Base-by-base conservation (phyloP, 2,888 invertebrate genomes). In the Polydrusus cervinus region DNA sequence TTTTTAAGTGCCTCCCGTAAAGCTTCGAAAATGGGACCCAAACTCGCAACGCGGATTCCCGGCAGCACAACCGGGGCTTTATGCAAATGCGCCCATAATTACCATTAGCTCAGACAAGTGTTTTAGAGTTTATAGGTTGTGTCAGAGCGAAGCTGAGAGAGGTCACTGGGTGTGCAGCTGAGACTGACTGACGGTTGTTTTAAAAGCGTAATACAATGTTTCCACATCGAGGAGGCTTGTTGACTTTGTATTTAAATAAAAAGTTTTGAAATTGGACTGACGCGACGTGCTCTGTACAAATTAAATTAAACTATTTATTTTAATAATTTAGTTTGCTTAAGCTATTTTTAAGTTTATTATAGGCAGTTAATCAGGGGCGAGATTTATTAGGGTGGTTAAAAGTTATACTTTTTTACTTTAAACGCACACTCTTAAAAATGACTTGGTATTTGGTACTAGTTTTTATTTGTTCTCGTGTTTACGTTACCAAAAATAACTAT, bases 31-130 rank as follows among this genome's bases (percentile, higher is more conserved):
- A 34, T 6, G 34, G 14, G 49, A 64, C 11, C 49, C 14, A 34
- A 49, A 34, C 30, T 25, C 14, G 14, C 16, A 34, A 34, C 64
- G 30, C 30, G 34, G 47, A 47, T 18, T n/a, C 64, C 47, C 49
- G 5, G n/a, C 64, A 34, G 16, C 45, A 34, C 11, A 49, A 51
- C 51, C 49, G 14, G 49, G 16, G 72, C 66, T 65, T 71, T 71
- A 72, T 72, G 72, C 66, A 72, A 72, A 72, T 72, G 18, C 47
- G 30, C 16, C 72, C 72, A 66, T 72, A 65, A 72, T 72, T 72
- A 72, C 66, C 72, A 72, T 72, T 72, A 72, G 60, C 65, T 65
- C 65, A 72, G 72, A 72, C 72, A 72, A 72, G 72, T 72, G 72
- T 72, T 66, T 66, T 57, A 72, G 66, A 66, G 57, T 72, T 72